Evolutionary conservation across 1,140 invertebrate species (phyloP), one percentile per base, ranked within the genome.

Genomic region (Drosophila chauvacae): DNA sequence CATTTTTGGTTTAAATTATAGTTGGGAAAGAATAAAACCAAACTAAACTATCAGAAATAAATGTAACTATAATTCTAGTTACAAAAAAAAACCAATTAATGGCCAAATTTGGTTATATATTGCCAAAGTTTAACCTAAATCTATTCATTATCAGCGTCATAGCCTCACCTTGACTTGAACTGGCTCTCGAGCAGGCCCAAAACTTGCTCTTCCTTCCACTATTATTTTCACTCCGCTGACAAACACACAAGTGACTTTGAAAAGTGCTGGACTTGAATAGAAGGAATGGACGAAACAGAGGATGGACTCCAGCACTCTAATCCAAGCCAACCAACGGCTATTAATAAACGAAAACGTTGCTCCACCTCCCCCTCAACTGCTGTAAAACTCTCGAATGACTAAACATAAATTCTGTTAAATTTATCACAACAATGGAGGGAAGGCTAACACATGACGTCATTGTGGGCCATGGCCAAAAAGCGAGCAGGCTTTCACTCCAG

Each of bases 401-500:
- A 79, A 86, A 77, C 76, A 87, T 77, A 82, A 76, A 87, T 87
- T 87, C 55, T 64, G 64, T 87, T 79, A 76, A 83, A 82, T 82
- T 72, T 87, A 79, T 69, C 61, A 72, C 83, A 83, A 78, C 78
- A 81, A 79, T 72, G 66, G 60, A 68, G 44, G 61, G 74, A 44
- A 69, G 74, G 65, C 74, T 60, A 64, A 69, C 74, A 77, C 63
- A 87, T 86, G 83, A 88, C 83, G 83, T 86, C 83, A 87, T 90
- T 60, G 42, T 66, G 53, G 80, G 79, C 63, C 78, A 77, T 47
- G 64, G 48, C 64, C 59, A 60, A 61, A 56, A 44, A 44, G 58
- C 45, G 39, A 61, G 50, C 61, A 72, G 4, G 72, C 51, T 7
- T 7, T 45, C 85, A 71, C 83, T 84, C 77, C 77, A 59, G 50